Percentiles rank a stretch among this genome's conserved stretches.
phyloP scores from a whole-genome alignment of 2,888 invertebrate genomes.

The Clanis bilineata region DNA sequence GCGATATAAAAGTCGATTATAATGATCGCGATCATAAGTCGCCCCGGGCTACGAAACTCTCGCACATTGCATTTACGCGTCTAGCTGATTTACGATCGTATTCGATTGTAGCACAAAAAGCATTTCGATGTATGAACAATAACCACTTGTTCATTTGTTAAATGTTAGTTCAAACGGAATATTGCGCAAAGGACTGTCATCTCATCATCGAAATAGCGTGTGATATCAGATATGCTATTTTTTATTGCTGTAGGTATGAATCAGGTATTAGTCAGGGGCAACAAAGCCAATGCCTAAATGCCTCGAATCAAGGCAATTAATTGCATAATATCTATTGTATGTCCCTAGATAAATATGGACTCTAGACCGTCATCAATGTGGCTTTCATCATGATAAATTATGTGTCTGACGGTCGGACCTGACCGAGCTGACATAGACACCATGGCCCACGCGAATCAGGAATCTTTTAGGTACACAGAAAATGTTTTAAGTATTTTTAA shows the following conservation, averaged over 20 bases:
- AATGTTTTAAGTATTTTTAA: too few species aligned
- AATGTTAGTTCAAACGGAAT: slow-evolving; percentile 20
- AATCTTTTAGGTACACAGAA: too few species aligned
- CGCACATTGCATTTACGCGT: slow-evolving; percentile 15
- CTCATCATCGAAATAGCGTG: slow-evolving; percentile 27
- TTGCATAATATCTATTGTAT: too few species aligned
- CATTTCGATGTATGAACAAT: slow-evolving; percentile 26
- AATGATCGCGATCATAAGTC: neutral
- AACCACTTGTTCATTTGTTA: slow-evolving; percentile 23
- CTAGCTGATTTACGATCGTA: slow-evolving; percentile 29
- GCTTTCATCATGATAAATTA: slow-evolving; percentile 26
- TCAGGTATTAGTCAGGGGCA: too few species aligned
- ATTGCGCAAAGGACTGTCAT: slow-evolving; percentile 20
- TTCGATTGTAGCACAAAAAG: slow-evolving; percentile 29
- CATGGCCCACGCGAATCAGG: too few species aligned
- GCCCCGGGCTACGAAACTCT: neutral
- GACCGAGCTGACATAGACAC: too few species aligned
- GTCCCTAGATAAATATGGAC: too few species aligned
- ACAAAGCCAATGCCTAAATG: too few species aligned
- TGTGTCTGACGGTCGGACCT: too few species aligned
- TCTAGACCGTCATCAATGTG: slow-evolving; percentile 15
- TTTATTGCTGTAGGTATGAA: slow-evolving; percentile 1
- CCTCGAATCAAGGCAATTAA: too few species aligned
- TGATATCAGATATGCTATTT: slow-evolving; percentile 19
- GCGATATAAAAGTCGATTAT: neutral